These are phyloP conservation scores for Gobius niger DNA, from an alignment of 2,113 vertebrate genomes.

Conservation along the genomic window DNA sequence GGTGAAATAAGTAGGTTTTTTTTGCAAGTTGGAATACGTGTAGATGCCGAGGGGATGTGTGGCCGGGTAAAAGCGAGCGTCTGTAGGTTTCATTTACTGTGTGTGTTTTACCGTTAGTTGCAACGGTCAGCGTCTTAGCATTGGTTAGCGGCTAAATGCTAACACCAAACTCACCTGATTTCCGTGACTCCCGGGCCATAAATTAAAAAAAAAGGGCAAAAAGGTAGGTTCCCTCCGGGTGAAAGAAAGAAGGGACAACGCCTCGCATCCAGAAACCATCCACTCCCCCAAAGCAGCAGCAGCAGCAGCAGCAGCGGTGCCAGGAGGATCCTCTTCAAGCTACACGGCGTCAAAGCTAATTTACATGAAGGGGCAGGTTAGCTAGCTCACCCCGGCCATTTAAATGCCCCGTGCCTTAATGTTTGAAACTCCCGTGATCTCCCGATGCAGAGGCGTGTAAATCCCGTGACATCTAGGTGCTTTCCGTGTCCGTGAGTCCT, in stretches of 20 bases:
- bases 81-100: neutral
- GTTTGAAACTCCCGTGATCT: constrained; percentile 6
- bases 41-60: neutral
- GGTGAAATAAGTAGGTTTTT: neutral
- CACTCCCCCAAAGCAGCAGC: neutral
- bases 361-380: constrained; percentile 16
- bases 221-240: neutral
- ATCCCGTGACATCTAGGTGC: neutral
- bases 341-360: constrained; percentile 24
- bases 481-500: constrained; percentile 9
- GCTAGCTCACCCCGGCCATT: constrained; percentile 20
- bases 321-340: neutral
- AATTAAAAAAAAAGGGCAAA: neutral
- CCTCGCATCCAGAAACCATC: neutral
- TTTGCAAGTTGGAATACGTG: neutral
- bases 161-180: constrained; percentile 52
- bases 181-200: constrained; percentile 8
- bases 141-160: constrained; percentile 34
- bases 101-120: constrained; percentile 4
- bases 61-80: too few relatives aligned
- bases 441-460: neutral
- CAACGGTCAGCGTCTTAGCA: constrained; percentile 17
- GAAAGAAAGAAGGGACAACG: neutral
- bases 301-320: constrained; percentile 2
- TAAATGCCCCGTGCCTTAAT: neutral